Evolutionary conservation across 2,797 vertebrate genomes (phyloP), one percentile per base, ranked within the genome.

Genomic region (Pipistrellus kuhlii): DNA sequence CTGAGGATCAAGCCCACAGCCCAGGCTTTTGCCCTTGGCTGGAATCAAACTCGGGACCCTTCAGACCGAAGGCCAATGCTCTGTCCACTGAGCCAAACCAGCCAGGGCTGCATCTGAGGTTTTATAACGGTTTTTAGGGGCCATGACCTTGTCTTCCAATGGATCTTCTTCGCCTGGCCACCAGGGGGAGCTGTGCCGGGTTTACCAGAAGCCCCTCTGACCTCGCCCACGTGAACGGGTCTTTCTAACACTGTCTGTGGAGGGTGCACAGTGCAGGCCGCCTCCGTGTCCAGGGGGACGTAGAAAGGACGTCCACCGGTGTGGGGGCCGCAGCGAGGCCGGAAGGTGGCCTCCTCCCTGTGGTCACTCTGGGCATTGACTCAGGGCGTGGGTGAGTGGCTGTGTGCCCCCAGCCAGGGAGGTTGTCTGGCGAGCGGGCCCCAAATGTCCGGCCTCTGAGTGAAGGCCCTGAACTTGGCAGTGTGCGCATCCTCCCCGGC

Each of bases 191-290:
- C 14, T 35, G 11, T 30, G 5, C 10, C 5, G 2, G 7, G 8
- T 9, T 6, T 8, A 6, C 7, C 3, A 12, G 23, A 77, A 25
- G 2, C 11, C 25, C 13, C 7, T 23, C 53, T 4, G 8, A 1
- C 5, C 1, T 44, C 38, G 3, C 27, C 14, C 30, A 7, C 0
- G 1, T 0, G 7, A 20, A 10, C 0, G 0, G 0, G 4, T 2
- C 1, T 14, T 15, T 30, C 57, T 38, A 17, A 17, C 2, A 7
- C 12, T 0, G 0, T 3, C 3, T 18, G 0, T 12, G 0, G 38
- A 55, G 38, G 3, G 2, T 0, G 1, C 38, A 3, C 12, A n/a
- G 46, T 2, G 38, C 2, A 0, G 30, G 30, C 18, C 23, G 6
- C 55, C 15, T 32, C 0, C 0, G 3, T 1, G 27, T 13, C 5